Conservation (phyloP, 2,113 vertebrate species). For the Protobothrops mucrosquamatus region DNA sequence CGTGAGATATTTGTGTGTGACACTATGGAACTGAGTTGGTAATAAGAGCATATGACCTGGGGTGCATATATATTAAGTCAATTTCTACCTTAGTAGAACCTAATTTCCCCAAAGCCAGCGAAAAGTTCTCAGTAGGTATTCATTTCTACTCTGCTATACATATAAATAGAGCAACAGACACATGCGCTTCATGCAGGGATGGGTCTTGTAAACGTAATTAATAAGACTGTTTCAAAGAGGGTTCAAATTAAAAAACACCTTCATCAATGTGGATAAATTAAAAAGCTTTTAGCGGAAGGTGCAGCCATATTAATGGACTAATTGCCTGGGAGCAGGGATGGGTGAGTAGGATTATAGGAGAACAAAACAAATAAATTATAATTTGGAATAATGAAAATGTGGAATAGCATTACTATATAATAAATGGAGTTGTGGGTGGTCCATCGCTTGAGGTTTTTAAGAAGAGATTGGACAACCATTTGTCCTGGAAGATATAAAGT, state of each 20-base stretch:
- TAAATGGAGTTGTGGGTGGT: neutral
- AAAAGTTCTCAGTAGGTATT: neutral
- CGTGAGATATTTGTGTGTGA: neutral
- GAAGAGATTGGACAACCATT: neutral
- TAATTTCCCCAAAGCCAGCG: neutral
- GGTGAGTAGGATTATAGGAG: neutral
- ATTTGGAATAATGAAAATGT: neutral
- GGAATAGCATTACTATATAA: neutral
- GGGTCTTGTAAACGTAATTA: constrained; percentile 15
- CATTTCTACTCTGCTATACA: neutral
- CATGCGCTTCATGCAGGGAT: neutral
- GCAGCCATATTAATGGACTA: constrained; percentile 16
- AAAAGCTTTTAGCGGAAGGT: constrained; percentile 19
- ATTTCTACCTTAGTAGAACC: neutral
- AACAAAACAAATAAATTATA: constrained; percentile 12
- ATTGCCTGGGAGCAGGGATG: neutral
- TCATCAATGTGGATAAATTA: constrained; percentile 13
- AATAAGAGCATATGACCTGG: neutral
- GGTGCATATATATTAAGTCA: neutral
- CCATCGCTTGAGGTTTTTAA: neutral
- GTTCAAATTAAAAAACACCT: constrained; percentile 5
- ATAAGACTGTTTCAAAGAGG: neutral
- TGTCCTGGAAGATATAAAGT: neutral
- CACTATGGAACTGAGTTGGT: neutral
- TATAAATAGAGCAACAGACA: neutral